Base-by-base conservation (phyloP, 2,888 invertebrate genomes). In the Acrobasis repandana region DNA sequence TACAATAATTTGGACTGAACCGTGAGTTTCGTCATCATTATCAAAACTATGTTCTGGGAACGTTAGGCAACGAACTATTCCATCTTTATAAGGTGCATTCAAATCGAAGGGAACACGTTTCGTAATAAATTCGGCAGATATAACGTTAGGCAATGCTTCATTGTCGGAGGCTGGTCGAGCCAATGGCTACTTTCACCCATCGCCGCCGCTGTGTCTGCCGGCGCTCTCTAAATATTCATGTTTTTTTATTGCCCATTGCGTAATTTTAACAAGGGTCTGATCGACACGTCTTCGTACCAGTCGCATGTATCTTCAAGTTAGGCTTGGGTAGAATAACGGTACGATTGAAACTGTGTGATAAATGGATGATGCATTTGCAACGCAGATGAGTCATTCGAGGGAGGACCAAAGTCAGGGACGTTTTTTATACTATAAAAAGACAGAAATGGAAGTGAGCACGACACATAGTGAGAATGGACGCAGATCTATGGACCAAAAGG, bases 141-240 rank as follows among this genome's bases (percentile, higher is more conserved):
- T 60, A 63, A 50, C 49, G 38, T 70, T 71, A 67, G 66, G 71
- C 71, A 71, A 69, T 63, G 67, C 65, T 67, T 68, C 70, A 71
- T 71, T 72, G 73, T 69, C 67, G 62, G 38, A 54, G 18, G 60
- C 61, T 64, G 63, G 52, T 61, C 57, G 60, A 65, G 65, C 64
- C 66, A 64, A 63, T 63, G 64, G 64, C 60, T 34, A 69, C 74
- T 74, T 74, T 74, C 74, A 74, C 74, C 68, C 64, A 66, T 61
- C 56, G 57, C 60, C 58, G 28, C 60, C 62, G 50, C 52, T 8
- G 18, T 61, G 51, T 58, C 59, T 56, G 60, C 71, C 71, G 66
- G 61, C 68, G 62, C 65, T 65, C 56, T 67, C 69, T 69, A 71
- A 72, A 67, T 64, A 58, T 62, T 54, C 67, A 54, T 61, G 60